Conservation (phyloP, 2,888 invertebrate genomes). For the Tolmerus cingulatus region DNA sequence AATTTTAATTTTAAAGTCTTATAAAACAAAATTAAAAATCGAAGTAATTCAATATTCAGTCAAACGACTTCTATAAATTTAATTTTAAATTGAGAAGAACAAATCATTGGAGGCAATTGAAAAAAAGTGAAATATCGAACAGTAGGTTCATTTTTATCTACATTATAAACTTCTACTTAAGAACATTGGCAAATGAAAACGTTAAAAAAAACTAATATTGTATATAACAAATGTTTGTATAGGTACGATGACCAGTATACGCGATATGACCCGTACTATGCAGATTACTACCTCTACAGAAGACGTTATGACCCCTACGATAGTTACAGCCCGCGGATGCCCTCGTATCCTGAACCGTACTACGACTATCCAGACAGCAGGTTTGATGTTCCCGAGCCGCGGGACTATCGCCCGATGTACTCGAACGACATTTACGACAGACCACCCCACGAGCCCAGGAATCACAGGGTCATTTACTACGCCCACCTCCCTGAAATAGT, state of each 20-base stretch:
- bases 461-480: slow-evolving; percentile 73
- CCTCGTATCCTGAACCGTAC: slow-evolving; percentile 60
- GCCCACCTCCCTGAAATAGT: slow-evolving; percentile 76
- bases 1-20: too few relatives aligned
- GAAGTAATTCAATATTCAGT: too few relatives aligned
- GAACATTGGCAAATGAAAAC: too few relatives aligned
- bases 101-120: too few relatives aligned
- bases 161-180: too few relatives aligned
- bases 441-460: slow-evolving; percentile 54
- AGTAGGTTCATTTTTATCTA: too few relatives aligned
- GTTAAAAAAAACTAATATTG: too few relatives aligned
- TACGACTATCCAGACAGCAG: slow-evolving; percentile 61
- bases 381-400: slow-evolving; percentile 58
- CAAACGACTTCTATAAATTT: too few relatives aligned
- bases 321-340: slow-evolving; percentile 60
- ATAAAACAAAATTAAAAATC: too few relatives aligned
- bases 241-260: slow-evolving; percentile 61
- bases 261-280: slow-evolving; percentile 59
- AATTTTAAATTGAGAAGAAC: too few relatives aligned
- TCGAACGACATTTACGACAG: slow-evolving; percentile 59
- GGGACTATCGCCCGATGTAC: slow-evolving; percentile 57
- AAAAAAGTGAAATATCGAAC: too few relatives aligned
- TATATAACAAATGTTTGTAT: not conserved
- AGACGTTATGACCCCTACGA: slow-evolving; percentile 61
- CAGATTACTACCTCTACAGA: slow-evolving; percentile 60